A percentile compares a stretch with the other conserved stretches of the same genome.
phyloP scores from a whole-genome alignment of 2,113 vertebrate genomes.

The Lasiurus borealis region DNA sequence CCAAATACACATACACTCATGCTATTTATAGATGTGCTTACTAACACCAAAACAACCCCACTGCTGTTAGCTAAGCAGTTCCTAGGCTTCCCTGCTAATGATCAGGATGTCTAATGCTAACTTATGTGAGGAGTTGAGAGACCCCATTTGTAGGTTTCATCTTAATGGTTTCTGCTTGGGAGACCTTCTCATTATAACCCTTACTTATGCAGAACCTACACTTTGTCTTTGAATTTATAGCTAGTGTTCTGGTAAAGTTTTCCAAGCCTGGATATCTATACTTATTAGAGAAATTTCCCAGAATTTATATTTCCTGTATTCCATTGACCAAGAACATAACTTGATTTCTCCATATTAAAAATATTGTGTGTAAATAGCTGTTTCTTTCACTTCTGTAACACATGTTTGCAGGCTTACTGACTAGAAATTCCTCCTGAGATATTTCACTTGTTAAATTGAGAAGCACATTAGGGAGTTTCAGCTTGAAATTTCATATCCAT shows the following conservation, averaged over 20 bases:
- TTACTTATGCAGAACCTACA: not conserved
- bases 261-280: not conserved
- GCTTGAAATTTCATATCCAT: conserved; percentile 14
- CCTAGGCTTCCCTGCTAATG: not conserved
- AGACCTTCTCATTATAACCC: not conserved
- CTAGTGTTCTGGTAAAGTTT: not conserved
- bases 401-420: not conserved
- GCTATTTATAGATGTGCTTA: not conserved
- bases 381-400: conserved; percentile 4
- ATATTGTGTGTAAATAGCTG: not conserved
- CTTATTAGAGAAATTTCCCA: not conserved
- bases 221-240: not conserved
- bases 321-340: not conserved
- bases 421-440: not conserved
- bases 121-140: not conserved
- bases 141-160: not conserved
- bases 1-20: not conserved
- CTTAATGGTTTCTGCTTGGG: not conserved
- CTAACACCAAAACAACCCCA: not conserved
- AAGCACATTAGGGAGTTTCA: not conserved
- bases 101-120: not conserved
- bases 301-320: not conserved
- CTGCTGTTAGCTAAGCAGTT: not conserved
- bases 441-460: not conserved
- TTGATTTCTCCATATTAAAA: not conserved